Base-by-base conservation (phyloP, 1,140 invertebrate species). In the Sitophilus oryzae region DNA sequence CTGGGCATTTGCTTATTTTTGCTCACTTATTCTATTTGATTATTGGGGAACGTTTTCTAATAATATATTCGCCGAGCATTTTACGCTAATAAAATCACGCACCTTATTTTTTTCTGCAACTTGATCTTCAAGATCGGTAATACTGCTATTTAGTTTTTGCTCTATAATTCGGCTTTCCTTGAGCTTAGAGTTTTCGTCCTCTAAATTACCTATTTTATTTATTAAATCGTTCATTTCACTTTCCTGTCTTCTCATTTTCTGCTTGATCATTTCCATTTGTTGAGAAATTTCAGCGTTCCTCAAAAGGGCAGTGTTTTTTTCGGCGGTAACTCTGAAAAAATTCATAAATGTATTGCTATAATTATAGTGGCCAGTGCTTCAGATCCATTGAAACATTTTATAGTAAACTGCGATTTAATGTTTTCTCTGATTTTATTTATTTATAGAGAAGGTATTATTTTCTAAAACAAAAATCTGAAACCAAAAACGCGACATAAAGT, bases 221-320 rank as follows among this genome's bases (percentile, higher is more conserved):
- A 75, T 68, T 16, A 79, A 66, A 4, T 82, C 79, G 9, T 69
- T 68, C n/a, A 77, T 70, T 63, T 86, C 83, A 0, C 68, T 69
- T 60, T 83, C 79, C 50, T 82, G 77, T 42, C 80, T 77, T 35
- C 82, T 77, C 61, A 84, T 77, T 51, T 87, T 79, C 58, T 86
- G 82, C 57, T 81, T 81, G 0, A 84, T 79, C 44, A 88, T 76
- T 68, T 89, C 85, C 47, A 86, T 78, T 47, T 87, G 83, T 66
- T 91, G 89, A 0, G 88, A 91, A 52, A 91, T 83, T 69, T 90
- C 83, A 2, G 89, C 89, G 68, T 90, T 92, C 20, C 88, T 78
- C 23, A 92, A 63, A 44, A 91, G 69, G 1, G 84, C 82, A 9
- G 82, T 80, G 66, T 90, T 83, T 62, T 88, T 91, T 52, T 91